phyloP scores from a whole-genome alignment of 2,888 invertebrate species.

The Tolmerus cingulatus region DNA sequence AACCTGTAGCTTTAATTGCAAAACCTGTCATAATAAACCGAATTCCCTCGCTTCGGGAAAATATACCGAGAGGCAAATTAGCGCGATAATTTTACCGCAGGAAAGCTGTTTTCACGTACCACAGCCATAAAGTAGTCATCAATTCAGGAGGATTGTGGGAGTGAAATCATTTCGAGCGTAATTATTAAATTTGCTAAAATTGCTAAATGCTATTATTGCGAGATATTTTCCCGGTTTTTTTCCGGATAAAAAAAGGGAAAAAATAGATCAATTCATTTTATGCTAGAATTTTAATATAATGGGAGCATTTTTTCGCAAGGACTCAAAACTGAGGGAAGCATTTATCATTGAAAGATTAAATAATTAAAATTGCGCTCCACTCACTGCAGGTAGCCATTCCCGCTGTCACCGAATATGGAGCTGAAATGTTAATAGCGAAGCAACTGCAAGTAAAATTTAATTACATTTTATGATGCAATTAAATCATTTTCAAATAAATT shows the following conservation, averaged over 20 bases:
- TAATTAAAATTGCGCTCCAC: neutral
- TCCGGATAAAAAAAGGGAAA: neutral
- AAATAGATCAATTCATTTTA: neutral
- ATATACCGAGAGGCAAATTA: neutral
- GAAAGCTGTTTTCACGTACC: neutral
- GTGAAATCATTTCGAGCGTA: neutral
- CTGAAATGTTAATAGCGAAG: neutral
- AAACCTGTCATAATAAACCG: neutral
- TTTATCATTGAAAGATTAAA: neutral
- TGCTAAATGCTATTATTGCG: neutral
- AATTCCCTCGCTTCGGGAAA: neutral
- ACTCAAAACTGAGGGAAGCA: neutral
- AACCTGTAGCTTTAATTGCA: neutral
- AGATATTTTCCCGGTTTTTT: neutral
- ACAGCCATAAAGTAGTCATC: neutral
- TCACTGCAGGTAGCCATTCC: neutral
- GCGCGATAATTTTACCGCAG: neutral
- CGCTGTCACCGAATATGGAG: neutral
- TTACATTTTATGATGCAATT: neutral
- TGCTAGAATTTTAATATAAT: neutral
- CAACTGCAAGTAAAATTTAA: neutral
- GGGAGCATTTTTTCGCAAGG: neutral
- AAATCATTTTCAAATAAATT: neutral
- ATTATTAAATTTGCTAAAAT: neutral
- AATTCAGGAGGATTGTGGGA: neutral